phyloP scores from a whole-genome alignment of 2,888 invertebrate species.

The Argynnis bischoffii region DNA sequence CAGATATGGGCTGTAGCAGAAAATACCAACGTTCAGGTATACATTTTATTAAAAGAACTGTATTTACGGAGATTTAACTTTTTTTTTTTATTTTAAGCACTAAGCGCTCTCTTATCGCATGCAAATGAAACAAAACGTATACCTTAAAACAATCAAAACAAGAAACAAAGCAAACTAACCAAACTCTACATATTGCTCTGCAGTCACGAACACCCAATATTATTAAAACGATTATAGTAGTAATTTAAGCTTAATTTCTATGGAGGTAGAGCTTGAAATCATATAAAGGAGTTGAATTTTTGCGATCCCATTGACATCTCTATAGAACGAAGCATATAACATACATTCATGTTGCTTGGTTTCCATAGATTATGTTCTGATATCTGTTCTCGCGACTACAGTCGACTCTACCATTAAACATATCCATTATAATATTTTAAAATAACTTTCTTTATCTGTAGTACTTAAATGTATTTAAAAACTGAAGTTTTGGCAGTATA shows the following conservation, averaged over 20 bases:
- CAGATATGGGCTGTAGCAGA: too few relatives aligned
- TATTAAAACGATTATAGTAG: background rate
- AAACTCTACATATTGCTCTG: constrained; percentile 4
- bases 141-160: background rate
- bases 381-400: background rate
- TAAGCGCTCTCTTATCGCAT: background rate
- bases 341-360: background rate
- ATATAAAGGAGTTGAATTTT: background rate
- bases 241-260: background rate
- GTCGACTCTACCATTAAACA: too few relatives aligned
- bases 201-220: constrained; percentile 11
- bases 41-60: too few relatives aligned
- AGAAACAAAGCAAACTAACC: constrained; percentile 2
- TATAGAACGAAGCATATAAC: background rate
- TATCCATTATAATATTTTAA: too few relatives aligned
- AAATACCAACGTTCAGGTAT: too few relatives aligned
- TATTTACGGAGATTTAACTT: too few relatives aligned
- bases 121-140: background rate
- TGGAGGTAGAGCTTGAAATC: background rate
- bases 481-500: too few relatives aligned
- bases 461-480: too few relatives aligned
- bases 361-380: constrained; percentile 15
- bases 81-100: too few relatives aligned
- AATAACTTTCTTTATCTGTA: too few relatives aligned
- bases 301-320: constrained; percentile 13